These are phyloP conservation scores for Myiozetetes cayanensis DNA, from an alignment of 2,113 vertebrate genomes.

Conservation along the genomic window DNA sequence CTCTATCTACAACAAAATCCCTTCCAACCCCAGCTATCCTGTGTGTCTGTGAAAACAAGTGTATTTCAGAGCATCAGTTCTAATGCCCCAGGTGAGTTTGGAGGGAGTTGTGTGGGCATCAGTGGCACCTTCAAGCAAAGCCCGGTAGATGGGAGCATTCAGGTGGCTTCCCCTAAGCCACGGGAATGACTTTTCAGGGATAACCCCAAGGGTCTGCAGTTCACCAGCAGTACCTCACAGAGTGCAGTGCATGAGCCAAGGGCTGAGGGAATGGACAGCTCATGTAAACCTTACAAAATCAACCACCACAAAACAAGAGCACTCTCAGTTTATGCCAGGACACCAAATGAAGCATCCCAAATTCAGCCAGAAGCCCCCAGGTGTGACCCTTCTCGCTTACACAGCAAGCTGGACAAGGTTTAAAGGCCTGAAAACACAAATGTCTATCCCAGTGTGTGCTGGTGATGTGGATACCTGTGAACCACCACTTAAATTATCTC, in stretches of 20 bases:
- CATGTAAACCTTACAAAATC: not conserved
- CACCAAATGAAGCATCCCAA: not conserved
- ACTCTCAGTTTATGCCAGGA: not conserved
- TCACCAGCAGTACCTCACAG: not conserved
- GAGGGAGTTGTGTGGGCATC: not conserved
- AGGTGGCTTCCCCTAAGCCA: not conserved
- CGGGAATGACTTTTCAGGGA: fast-evolving
- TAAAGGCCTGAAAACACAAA: not conserved
- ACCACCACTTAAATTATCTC: not conserved
- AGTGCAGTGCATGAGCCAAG: not conserved
- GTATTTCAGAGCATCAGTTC: not conserved
- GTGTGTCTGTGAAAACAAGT: too few relatives aligned
- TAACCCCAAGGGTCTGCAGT: not conserved
- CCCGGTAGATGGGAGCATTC: fast-evolving
- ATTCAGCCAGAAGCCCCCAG: not conserved
- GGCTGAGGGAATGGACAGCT: not conserved
- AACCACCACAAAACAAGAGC: not conserved
- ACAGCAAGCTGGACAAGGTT: not conserved
- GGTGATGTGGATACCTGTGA: not conserved
- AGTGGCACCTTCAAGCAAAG: not conserved
- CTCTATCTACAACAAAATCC: not conserved
- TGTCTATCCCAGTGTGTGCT: not conserved
- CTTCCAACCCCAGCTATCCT: not conserved
- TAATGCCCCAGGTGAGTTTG: not conserved
- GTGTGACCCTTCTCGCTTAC: not conserved